Conservation (phyloP, 2,888 invertebrate genomes). For the Cabera pusaria region DNA sequence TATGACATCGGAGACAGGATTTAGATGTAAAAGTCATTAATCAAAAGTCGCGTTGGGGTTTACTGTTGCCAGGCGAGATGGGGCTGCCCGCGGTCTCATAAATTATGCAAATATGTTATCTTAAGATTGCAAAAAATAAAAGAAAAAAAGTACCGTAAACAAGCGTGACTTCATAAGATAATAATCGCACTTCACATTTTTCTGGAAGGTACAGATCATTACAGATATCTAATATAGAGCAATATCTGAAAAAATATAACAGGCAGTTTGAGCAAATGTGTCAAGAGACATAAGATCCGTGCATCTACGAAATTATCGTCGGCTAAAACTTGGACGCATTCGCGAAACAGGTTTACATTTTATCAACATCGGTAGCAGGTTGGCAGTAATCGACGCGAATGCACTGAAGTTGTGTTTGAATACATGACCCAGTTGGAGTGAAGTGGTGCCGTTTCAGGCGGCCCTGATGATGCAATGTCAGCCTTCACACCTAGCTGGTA, state of each 20-base stretch:
- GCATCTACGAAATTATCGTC: slow-evolving; percentile 20
- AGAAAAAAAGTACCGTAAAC: slow-evolving; percentile 11
- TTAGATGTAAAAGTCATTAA: slow-evolving; percentile 1
- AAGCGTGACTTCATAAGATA: slow-evolving; percentile 16
- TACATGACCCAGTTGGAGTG: slow-evolving; percentile 74
- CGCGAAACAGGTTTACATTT: slow-evolving; percentile 61
- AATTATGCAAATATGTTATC: slow-evolving; percentile 23
- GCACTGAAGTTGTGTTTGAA: slow-evolving; percentile 63
- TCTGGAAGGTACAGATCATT: not conserved
- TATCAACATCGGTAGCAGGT: slow-evolving; percentile 49
- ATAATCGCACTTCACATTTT: not conserved
- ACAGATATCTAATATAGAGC: too few relatives aligned
- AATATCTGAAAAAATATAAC: too few relatives aligned
- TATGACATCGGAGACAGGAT: slow-evolving; percentile 6
- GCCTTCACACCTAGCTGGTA: slow-evolving; percentile 44
- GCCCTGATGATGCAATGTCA: slow-evolving; percentile 58
- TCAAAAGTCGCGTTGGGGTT: not conserved
- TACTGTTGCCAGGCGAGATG: slow-evolving; percentile 15
- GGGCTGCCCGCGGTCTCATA: too few relatives aligned
- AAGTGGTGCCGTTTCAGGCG: slow-evolving; percentile 58
- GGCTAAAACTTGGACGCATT: slow-evolving; percentile 31
- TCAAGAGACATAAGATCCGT: slow-evolving; percentile 20
- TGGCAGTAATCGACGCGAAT: slow-evolving; percentile 42
- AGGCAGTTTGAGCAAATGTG: slow-evolving; percentile 16
- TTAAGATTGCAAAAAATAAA: slow-evolving; percentile 8